phyloP scores from a whole-genome alignment of 2,797 vertebrate genomes.

The Philypnodon macrostomus region DNA sequence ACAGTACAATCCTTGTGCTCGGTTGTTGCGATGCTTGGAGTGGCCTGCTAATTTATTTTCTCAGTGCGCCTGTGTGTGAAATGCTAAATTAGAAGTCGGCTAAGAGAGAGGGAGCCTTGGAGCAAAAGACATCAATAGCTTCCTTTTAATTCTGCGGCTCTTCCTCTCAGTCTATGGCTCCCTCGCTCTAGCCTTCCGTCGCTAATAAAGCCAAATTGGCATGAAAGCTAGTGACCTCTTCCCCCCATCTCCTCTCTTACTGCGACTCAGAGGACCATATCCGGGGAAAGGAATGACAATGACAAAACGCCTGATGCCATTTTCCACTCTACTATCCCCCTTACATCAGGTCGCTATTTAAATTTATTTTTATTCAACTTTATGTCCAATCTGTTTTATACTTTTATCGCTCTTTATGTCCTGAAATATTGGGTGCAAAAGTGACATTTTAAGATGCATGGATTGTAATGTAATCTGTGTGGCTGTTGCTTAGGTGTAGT shows the following conservation, averaged over 20 bases:
- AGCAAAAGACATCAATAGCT: constrained; percentile 71
- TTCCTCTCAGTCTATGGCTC: constrained; percentile 1
- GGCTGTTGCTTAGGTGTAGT: too few relatives aligned
- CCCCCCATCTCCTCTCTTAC: constrained; percentile 38
- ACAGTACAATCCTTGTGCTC: constrained; percentile 28
- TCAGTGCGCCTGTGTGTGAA: constrained; percentile 63
- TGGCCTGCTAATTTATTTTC: constrained; percentile 60
- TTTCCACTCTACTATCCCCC: constrained; percentile 36
- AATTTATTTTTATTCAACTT: constrained; percentile 42
- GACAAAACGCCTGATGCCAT: constrained; percentile 48
- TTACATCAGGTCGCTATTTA: constrained; percentile 23
- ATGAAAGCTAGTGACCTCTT: constrained; percentile 61
- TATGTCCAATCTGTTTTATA: constrained; percentile 61
- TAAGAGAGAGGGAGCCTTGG: constrained; percentile 51
- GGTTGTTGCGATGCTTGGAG: constrained; percentile 20
- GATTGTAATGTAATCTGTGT: too few relatives aligned
- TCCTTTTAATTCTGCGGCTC: constrained; percentile 63
- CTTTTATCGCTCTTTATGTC: too few relatives aligned
- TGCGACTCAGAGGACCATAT: constrained; percentile 43
- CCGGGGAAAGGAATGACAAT: constrained; percentile 24
- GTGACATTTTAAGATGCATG: too few relatives aligned
- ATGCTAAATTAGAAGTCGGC: constrained; percentile 65
- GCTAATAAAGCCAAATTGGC: constrained; percentile 68
- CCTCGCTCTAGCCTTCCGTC: constrained; percentile 30
- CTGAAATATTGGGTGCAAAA: too few relatives aligned